A percentile compares a stretch with the other conserved stretches of the same genome.
These are phyloP conservation scores for Artibeus lituratus DNA, from an alignment of 2,797 vertebrate genomes.

Conservation along the genomic window DNA sequence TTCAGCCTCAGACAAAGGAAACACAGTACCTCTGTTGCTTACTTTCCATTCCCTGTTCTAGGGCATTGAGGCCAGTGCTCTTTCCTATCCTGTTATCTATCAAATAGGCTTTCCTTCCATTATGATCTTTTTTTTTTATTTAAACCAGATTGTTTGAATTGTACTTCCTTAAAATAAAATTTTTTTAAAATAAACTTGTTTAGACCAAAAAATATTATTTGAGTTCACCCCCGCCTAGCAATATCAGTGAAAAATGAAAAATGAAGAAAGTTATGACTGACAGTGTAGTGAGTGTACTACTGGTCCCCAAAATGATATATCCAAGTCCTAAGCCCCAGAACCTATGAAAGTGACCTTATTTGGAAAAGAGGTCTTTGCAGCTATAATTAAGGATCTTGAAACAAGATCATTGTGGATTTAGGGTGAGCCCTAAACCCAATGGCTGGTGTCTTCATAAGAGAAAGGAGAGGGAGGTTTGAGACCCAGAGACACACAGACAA, in stretches of 20 bases:
- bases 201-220: background rate
- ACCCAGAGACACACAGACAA: background rate
- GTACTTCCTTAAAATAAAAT: background rate
- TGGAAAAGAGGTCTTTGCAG: background rate
- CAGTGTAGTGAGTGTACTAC: background rate
- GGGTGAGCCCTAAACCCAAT: background rate
- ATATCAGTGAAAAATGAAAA: background rate
- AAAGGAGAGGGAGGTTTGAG: background rate
- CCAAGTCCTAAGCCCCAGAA: background rate
- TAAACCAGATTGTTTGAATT: background rate
- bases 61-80: background rate
- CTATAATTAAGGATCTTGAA: background rate
- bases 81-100: background rate
- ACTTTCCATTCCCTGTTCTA: background rate
- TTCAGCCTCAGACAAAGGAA: background rate
- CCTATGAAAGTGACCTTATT: background rate
- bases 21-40: accelerated
- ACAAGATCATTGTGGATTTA: background rate
- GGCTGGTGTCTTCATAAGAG: background rate
- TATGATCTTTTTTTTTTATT: background rate
- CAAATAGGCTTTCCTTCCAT: background rate
- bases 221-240: background rate
- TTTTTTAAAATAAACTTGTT: background rate
- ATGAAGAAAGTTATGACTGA: background rate
- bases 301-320: background rate